Evolutionary conservation across 2,113 vertebrate species (phyloP), one percentile per base, ranked within the genome.

Genomic region (Tamias sibiricus): DNA sequence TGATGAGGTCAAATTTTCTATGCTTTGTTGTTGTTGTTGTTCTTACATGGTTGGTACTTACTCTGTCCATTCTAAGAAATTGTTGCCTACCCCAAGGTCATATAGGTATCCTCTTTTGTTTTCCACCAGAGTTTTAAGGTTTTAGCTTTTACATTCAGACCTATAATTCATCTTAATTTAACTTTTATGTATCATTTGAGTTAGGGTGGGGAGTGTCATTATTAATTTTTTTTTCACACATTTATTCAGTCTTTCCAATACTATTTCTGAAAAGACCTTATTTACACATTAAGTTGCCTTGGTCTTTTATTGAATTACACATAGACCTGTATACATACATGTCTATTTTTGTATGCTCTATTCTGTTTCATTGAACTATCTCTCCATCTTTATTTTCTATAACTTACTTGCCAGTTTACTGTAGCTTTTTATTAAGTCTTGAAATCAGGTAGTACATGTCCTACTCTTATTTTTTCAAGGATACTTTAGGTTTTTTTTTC

Each of bases 121-220:
- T 88, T 88, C 47, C n/a, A 91, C 14, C 54, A 87, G 19, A 93
- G n/a, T 49, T 83, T 81, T 92, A 89, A 76, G 22, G 16, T 42
- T 79, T 68, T 81, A 75, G 4, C 26, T 75, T 44, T 91, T 77
- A 75, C 6, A 89, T 54, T 66, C 66, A 84, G 20, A 30, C 74
- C 30, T 84, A 24, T 80, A 13, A 59, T 17, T 13, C 24, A 84
- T 79, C n/a, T 86, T 87, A 20, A 68, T 42, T 87, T 93, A 87
- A 83, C 66, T 84, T 85, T n/a, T 74, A 7, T 93, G 49, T 59
- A 12, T 75, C 52, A 64, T 32, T 57, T 94, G 37, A 85, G 47
- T 57, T 40, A 26, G 28, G n/a, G 12, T 62, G 64, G 7, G 26
- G 54, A 57, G 20, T 47, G 20, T 87, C 42, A 69, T 30, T 49